These are phyloP conservation scores for Melanophora roralis DNA, from an alignment of 2,888 invertebrate species.

Conservation along the genomic window DNA sequence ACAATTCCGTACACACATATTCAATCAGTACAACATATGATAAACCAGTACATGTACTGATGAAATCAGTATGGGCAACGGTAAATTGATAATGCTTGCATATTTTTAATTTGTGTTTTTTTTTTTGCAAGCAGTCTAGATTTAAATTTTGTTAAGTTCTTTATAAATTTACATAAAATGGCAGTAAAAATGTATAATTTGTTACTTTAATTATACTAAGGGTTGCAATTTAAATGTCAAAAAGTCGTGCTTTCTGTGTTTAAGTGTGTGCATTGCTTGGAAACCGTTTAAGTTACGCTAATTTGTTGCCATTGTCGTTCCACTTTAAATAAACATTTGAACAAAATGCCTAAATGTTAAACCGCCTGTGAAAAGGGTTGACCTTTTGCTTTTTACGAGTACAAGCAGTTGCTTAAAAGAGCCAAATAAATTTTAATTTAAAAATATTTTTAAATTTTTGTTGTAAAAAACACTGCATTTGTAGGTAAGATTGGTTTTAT, in stretches of 20 bases:
- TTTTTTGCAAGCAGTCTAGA: background rate
- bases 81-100: too few species aligned
- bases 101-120: too few species aligned
- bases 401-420: constrained; percentile 12
- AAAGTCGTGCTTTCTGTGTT: background rate
- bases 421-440: too few species aligned
- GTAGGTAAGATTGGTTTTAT: too few species aligned
- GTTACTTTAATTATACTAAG: constrained; percentile 23
- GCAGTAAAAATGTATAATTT: constrained; percentile 46
- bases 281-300: constrained; percentile 57
- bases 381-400: constrained; percentile 5
- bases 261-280: constrained; percentile 23
- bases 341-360: constrained; percentile 40
- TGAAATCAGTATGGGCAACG: too few species aligned
- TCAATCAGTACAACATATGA: too few species aligned
- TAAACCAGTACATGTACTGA: too few species aligned
- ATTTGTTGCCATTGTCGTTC: constrained; percentile 46
- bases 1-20: too few species aligned
- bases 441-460: too few species aligned
- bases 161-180: constrained; percentile 50
- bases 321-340: constrained; percentile 33
- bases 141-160: background rate
- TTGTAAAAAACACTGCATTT: too few species aligned
- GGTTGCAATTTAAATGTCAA: constrained; percentile 56
- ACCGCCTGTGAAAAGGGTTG: constrained; percentile 59